Percentiles rank a stretch among this genome's conserved stretches.
phyloP scores from a whole-genome alignment of 1,140 invertebrate genomes.

The Drosophila kohkoa region DNA sequence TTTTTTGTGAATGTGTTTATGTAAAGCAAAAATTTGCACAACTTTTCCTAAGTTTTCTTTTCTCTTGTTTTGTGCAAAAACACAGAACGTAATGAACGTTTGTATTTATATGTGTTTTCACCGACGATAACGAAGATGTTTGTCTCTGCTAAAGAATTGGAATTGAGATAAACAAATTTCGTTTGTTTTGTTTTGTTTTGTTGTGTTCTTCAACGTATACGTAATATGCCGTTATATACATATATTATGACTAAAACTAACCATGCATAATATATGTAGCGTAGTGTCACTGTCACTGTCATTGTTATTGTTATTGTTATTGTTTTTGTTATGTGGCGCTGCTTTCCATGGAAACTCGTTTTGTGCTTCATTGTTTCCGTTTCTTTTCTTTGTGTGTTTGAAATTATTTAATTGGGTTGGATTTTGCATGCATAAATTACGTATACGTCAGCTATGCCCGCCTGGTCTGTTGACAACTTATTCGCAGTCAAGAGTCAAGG shows the following conservation, averaged over 20 bases:
- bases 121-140: not conserved
- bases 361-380: constrained; percentile 6
- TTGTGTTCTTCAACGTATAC: constrained; percentile 14
- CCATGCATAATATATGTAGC: constrained; percentile 17
- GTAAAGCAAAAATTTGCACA: not conserved
- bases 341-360: constrained; percentile 44
- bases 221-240: constrained; percentile 36
- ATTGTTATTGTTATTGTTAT: not conserved
- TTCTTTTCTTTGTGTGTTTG: constrained; percentile 10
- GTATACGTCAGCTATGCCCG: constrained; percentile 32
- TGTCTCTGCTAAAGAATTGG: constrained; percentile 3
- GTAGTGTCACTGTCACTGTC: no score
- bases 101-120: not conserved
- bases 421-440: constrained; percentile 44
- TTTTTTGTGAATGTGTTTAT: not conserved
- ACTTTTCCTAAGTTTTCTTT: not conserved
- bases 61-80: not conserved
- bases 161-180: constrained; percentile 2
- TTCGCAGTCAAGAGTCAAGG: not conserved
- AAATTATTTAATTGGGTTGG: constrained; percentile 47
- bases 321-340: constrained; percentile 12
- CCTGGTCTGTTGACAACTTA: not conserved
- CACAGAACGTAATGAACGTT: not conserved
- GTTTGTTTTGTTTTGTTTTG: not conserved
- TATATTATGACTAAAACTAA: not conserved